A percentile compares a stretch with the other conserved stretches of the same genome.
Evolutionary conservation across 2,113 vertebrate genomes (phyloP).

Genomic region (Tursiops truncatus): DNA sequence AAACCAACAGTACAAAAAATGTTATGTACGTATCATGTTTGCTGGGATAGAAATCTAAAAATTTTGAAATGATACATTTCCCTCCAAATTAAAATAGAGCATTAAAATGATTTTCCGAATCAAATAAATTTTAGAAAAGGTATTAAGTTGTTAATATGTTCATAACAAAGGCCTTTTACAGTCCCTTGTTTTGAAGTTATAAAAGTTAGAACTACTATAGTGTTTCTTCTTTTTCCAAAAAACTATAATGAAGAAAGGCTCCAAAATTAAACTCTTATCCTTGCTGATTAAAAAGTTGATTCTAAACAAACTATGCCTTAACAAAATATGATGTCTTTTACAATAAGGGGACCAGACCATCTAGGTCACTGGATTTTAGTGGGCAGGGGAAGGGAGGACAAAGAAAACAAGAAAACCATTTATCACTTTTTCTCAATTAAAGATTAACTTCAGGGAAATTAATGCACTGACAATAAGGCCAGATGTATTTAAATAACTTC

Average conservation of each 20-base stretch:
- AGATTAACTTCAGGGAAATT: background rate
- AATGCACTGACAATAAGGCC: background rate
- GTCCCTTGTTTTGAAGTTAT: background rate
- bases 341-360: background rate
- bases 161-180: background rate
- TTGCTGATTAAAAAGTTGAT: background rate
- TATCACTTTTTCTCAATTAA: background rate
- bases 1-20: background rate
- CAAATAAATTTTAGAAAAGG: background rate
- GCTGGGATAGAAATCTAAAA: background rate
- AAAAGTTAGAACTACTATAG: background rate
- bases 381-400: no score
- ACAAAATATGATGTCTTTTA: background rate
- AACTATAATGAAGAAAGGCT: background rate
- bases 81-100: background rate
- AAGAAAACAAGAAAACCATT: background rate
- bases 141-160: background rate
- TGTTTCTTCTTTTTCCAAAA: background rate
- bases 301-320: background rate
- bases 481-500: background rate
- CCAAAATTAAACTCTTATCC: background rate
- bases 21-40: background rate
- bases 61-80: background rate
- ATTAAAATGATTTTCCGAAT: background rate
- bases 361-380: background rate